Conservation (phyloP, 2,888 invertebrate genomes). For the Drosophila tanythrix region DNA sequence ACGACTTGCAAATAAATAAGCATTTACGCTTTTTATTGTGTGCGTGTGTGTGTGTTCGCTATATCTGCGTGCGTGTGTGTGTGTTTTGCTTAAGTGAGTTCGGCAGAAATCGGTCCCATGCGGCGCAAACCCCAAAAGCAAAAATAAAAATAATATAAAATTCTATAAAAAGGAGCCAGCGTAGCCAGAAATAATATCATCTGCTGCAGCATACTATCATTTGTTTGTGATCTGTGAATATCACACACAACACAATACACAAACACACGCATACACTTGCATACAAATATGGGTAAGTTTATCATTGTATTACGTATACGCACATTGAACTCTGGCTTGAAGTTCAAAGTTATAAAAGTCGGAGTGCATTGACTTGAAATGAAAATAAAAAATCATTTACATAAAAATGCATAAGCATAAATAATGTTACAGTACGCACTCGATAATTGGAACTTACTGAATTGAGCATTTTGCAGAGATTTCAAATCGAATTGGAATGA, state of each 20-base stretch:
- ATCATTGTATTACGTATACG: slow-evolving; percentile 35
- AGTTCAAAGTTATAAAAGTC: slow-evolving; percentile 26
- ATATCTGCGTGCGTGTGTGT: slow-evolving; percentile 15
- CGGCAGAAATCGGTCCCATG: slow-evolving; percentile 77
- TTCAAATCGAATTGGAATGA: background rate
- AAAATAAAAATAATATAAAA: slow-evolving; percentile 25
- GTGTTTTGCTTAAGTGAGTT: slow-evolving; percentile 45
- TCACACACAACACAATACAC: slow-evolving; percentile 15
- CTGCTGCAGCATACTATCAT: slow-evolving; percentile 65
- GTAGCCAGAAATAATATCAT: slow-evolving; percentile 54
- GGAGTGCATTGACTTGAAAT: slow-evolving; percentile 57
- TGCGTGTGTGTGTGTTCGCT: slow-evolving; percentile 21
- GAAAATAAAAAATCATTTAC: background rate
- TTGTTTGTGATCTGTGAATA: slow-evolving; percentile 38
- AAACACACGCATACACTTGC: slow-evolving; percentile 3
- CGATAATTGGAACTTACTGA: background rate
- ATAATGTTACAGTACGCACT: slow-evolving; percentile 19
- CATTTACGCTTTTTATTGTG: slow-evolving; percentile 78
- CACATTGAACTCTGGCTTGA: slow-evolving; percentile 52
- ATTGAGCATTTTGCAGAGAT: background rate
- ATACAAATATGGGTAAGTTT: slow-evolving; percentile 59
- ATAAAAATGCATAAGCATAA: background rate
- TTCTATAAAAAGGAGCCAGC: slow-evolving; percentile 5
- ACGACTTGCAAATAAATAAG: slow-evolving; percentile 80
- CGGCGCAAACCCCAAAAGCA: slow-evolving; percentile 63